phyloP scores from a whole-genome alignment of 2,113 vertebrate species.

The Notechis scutatus region DNA sequence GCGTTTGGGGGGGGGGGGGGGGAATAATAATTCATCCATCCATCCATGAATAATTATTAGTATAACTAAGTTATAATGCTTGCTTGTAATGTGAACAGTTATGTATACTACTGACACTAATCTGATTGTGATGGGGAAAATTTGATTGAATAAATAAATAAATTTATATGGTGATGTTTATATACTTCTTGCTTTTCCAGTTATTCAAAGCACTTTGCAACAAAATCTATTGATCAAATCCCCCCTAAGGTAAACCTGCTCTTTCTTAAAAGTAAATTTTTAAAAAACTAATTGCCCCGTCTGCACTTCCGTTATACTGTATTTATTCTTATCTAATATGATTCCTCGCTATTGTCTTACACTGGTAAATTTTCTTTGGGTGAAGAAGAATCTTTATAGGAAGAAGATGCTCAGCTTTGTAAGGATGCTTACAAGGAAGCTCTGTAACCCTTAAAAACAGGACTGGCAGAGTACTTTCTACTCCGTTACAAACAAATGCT shows the following conservation, averaged over 20 bases:
- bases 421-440: not conserved
- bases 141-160: not conserved
- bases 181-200: not conserved
- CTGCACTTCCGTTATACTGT: not conserved
- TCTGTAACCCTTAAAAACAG: not conserved
- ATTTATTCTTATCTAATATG: not conserved
- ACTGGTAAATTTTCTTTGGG: not conserved
- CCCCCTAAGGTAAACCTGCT: not conserved
- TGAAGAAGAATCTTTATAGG: not conserved
- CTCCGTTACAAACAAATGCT: not conserved
- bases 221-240: not conserved
- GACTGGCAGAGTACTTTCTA: not conserved
- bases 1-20: not conserved
- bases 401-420: too few species aligned
- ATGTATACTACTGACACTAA: not conserved
- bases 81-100: not conserved
- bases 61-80: not conserved
- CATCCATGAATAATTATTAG: not conserved
- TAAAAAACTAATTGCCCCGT: not conserved
- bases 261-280: not conserved
- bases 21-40: not conserved
- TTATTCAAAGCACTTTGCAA: not conserved
- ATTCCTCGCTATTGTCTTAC: not conserved
- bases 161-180: not conserved
- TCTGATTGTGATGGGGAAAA: not conserved